Evolutionary conservation across 2,113 vertebrate species (phyloP).

Genomic region (Psephotus haematonotus): DNA sequence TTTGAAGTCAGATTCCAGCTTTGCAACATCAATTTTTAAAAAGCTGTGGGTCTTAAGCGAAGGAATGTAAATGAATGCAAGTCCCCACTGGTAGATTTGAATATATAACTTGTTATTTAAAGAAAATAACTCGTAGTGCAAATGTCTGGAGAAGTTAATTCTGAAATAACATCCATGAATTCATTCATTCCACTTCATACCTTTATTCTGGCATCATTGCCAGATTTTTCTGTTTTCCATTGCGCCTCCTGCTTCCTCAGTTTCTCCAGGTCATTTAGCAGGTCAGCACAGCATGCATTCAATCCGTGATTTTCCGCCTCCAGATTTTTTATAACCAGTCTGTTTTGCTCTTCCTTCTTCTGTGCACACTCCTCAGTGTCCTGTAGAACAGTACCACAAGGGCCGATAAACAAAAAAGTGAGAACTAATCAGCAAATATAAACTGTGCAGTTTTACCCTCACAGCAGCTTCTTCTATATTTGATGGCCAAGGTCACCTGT

Average conservation of each 20-base stretch:
- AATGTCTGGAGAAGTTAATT: constrained; percentile 64
- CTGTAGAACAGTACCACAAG: constrained; percentile 80
- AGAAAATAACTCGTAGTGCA: constrained; percentile 75
- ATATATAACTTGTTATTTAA: constrained; percentile 83
- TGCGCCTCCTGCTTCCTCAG: constrained; percentile 82
- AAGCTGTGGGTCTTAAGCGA: constrained; percentile 83
- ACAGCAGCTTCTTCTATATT: constrained; percentile 79
- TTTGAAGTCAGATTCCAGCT: constrained; percentile 86
- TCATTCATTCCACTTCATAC: constrained; percentile 65
- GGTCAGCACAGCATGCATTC: constrained; percentile 81
- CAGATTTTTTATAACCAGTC: constrained; percentile 81
- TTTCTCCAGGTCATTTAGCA: constrained; percentile 91
- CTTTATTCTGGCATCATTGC: constrained; percentile 84
- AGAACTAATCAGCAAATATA: constrained; percentile 86
- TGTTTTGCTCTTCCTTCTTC: constrained; percentile 86
- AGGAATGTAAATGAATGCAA: constrained; percentile 84
- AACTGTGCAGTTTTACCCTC: constrained; percentile 76
- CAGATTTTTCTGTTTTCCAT: constrained; percentile 81
- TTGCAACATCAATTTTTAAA: constrained; percentile 89
- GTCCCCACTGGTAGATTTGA: constrained; percentile 80
- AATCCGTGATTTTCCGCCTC: constrained; percentile 88
- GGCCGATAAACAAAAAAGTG: constrained; percentile 78
- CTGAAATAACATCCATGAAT: constrained; percentile 50
- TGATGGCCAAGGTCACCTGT: constrained; percentile 93
- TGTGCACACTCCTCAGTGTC: constrained; percentile 82